Evolutionary conservation across 2,797 vertebrate species (phyloP).

Genomic region (Nannoperca australis): DNA sequence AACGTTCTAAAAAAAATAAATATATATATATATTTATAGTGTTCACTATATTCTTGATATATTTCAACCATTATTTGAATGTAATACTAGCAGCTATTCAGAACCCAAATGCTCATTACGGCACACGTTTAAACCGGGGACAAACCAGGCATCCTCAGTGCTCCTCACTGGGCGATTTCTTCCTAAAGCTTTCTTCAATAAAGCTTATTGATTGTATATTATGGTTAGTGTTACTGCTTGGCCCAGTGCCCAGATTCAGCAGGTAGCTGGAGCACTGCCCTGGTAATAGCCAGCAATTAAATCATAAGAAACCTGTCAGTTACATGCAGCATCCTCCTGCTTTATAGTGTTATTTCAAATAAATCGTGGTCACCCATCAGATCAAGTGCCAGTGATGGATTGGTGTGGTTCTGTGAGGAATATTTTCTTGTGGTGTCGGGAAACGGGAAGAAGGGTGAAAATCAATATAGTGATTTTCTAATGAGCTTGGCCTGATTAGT

Average conservation of each 20-base stretch:
- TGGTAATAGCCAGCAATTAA: conserved; percentile 62
- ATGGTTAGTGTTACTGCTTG: conserved; percentile 30
- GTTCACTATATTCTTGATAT: background rate
- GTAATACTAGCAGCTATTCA: background rate
- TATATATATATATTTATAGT: no score
- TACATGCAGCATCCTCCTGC: conserved; percentile 56
- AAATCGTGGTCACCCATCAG: conserved; percentile 71
- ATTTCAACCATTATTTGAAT: conserved; percentile 1
- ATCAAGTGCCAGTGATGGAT: conserved; percentile 81
- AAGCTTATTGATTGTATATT: conserved; percentile 35
- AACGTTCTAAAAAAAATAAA: no score
- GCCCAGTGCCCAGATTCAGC: conserved; percentile 38
- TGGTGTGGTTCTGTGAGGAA: conserved; percentile 59
- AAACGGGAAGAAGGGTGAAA: conserved; percentile 69
- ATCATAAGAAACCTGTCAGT: conserved; percentile 69
- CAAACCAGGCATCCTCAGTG: background rate
- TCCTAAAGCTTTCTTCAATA: conserved; percentile 26
- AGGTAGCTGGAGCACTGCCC: conserved; percentile 38
- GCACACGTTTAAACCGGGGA: background rate
- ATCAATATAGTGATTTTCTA: conserved; percentile 85
- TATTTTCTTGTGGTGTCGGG: conserved; percentile 72
- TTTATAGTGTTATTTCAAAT: conserved; percentile 75
- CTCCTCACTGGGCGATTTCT: background rate
- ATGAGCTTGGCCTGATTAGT: conserved; percentile 85
- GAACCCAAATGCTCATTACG: background rate